A percentile compares a stretch with the other conserved stretches of the same genome.
Evolutionary conservation across 2,888 invertebrate genomes (phyloP).

Genomic region (Cantharis nigra): DNA sequence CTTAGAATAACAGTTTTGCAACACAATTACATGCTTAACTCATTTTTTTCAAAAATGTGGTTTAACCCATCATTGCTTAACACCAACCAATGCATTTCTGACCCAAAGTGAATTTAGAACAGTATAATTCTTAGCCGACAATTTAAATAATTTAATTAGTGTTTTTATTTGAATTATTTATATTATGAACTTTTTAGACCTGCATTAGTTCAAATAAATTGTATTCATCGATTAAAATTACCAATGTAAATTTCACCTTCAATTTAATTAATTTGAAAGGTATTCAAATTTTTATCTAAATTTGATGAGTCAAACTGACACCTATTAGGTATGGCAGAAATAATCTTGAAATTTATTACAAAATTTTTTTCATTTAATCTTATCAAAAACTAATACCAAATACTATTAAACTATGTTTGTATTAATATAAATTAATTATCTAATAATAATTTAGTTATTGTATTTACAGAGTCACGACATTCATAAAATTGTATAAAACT

Average conservation of each 20-base stretch:
- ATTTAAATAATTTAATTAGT: background rate
- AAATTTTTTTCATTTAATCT: background rate
- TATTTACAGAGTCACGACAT: background rate
- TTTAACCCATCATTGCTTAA: too few species aligned
- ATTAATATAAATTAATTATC: background rate
- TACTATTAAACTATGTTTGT: background rate
- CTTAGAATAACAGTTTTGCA: too few species aligned
- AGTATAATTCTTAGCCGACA: too few species aligned
- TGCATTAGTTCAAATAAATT: background rate
- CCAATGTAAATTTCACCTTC: background rate
- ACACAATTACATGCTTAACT: too few species aligned
- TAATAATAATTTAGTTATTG: background rate
- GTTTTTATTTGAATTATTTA: background rate
- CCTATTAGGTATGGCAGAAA: background rate
- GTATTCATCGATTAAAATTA: background rate
- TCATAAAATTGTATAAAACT: background rate
- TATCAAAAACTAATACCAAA: background rate
- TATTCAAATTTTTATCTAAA: background rate
- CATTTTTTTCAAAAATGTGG: too few species aligned
- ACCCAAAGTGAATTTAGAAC: too few species aligned
- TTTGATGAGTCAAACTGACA: background rate
- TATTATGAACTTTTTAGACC: background rate
- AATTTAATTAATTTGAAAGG: background rate
- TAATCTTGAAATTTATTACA: background rate
- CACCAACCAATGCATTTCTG: too few species aligned